phyloP scores from a whole-genome alignment of 2,888 invertebrate genomes.

The Timandra comae region DNA sequence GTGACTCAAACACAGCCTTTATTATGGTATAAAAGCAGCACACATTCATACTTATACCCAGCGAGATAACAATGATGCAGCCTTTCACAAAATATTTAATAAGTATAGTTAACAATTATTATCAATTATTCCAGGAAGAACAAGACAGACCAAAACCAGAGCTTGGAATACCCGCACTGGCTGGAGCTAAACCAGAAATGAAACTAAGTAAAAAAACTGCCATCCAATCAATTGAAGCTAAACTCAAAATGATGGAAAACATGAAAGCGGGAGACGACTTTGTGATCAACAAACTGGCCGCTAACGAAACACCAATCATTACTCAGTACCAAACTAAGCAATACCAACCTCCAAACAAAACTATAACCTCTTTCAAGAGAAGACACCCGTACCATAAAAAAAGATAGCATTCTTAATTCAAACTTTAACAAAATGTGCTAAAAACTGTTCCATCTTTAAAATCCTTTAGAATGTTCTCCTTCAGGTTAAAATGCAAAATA shows the following conservation, averaged over 20 bases:
- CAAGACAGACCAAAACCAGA: constrained; percentile 85
- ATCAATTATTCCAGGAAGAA: constrained; percentile 79
- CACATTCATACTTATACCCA: no score
- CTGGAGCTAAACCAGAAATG: constrained; percentile 78
- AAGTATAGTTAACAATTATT: no score
- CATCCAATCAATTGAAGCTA: constrained; percentile 92
- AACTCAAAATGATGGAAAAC: constrained; percentile 87
- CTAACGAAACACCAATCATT: constrained; percentile 80
- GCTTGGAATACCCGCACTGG: constrained; percentile 85
- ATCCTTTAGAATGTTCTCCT: no score
- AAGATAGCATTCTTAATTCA: constrained; percentile 52
- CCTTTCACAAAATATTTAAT: no score
- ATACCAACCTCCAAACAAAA: constrained; percentile 52
- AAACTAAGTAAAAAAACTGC: constrained; percentile 86
- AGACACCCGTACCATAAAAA: constrained; percentile 70
- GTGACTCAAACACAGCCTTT: no score
- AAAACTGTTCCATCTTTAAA: no score
- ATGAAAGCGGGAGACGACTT: constrained; percentile 82
- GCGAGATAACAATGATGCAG: no score
- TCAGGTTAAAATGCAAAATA: no score
- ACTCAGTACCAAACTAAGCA: constrained; percentile 81
- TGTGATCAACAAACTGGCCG: constrained; percentile 82
- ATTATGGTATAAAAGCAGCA: no score
- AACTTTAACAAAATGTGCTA: no score
- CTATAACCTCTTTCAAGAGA: constrained; percentile 51